phyloP scores from a whole-genome alignment of 2,113 vertebrate species.

The Apodemus sylvaticus region DNA sequence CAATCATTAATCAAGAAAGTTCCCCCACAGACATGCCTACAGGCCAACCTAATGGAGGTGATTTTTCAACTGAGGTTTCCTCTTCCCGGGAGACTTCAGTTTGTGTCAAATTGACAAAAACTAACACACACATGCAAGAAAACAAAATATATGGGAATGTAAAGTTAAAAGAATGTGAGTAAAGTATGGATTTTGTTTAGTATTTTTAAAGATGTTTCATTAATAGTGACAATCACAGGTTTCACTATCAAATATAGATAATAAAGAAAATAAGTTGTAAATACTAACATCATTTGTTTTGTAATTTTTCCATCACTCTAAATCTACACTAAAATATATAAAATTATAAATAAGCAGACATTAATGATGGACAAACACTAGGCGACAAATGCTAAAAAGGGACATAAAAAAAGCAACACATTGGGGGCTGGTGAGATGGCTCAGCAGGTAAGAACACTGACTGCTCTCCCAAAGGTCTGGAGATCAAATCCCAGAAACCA shows the following conservation, averaged over 20 bases:
- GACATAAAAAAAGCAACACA: neutral
- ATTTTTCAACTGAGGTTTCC: neutral
- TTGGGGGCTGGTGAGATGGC: too few relatives aligned
- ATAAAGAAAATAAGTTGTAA: neutral
- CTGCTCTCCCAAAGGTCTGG: too few relatives aligned
- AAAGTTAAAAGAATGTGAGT: neutral
- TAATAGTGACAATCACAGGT: neutral
- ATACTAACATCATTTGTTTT: neutral
- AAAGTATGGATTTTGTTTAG: neutral
- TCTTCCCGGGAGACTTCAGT: neutral
- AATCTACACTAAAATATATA: neutral
- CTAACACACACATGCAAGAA: neutral
- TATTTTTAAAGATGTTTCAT: neutral
- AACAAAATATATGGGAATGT: neutral
- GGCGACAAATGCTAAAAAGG: neutral
- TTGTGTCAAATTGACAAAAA: neutral
- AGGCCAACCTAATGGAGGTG: neutral
- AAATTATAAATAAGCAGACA: neutral
- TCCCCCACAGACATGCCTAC: neutral
- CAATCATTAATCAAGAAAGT: neutral
- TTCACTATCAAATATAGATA: neutral
- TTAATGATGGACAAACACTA: neutral
- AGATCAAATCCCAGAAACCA: too few relatives aligned
- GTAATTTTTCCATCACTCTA: neutral
- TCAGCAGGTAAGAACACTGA: too few relatives aligned